These are phyloP conservation scores for Machimus atricapillus DNA, from an alignment of 2,888 invertebrate genomes.

Conservation along the genomic window DNA sequence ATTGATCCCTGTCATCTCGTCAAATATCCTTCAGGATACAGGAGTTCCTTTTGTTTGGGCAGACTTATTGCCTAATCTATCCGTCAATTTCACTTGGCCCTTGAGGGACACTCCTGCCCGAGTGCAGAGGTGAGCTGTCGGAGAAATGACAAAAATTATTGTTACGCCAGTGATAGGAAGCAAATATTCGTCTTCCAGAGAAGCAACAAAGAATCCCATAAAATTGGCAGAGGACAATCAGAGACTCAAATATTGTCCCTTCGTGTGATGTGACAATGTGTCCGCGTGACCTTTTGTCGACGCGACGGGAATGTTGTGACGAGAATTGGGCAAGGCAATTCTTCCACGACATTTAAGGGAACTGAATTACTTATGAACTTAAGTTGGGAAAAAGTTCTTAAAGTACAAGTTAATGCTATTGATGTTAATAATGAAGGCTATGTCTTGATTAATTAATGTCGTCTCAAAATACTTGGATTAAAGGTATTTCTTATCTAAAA, in stretches of 20 bases:
- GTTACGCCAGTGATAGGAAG: background rate
- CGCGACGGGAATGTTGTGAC: background rate
- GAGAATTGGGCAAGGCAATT: background rate
- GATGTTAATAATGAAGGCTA: background rate
- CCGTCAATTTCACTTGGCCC: background rate
- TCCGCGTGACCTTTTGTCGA: background rate
- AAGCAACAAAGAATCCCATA: background rate
- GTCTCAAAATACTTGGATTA: background rate
- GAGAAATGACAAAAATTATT: background rate
- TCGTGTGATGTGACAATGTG: background rate
- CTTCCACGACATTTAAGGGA: background rate
- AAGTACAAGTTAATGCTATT: background rate
- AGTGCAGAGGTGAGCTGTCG: background rate
- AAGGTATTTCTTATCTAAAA: too few species aligned
- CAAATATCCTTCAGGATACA: background rate
- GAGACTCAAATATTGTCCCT: background rate
- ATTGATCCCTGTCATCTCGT: background rate
- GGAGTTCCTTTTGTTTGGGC: background rate
- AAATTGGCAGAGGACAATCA: background rate
- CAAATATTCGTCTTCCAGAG: background rate
- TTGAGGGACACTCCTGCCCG: background rate
- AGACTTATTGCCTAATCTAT: background rate
- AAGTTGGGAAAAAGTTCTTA: background rate
- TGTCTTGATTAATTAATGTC: background rate
- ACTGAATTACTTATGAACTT: background rate